Evolutionary conservation across 2,888 invertebrate species (phyloP).

Genomic region (Cynaeus angustus): DNA sequence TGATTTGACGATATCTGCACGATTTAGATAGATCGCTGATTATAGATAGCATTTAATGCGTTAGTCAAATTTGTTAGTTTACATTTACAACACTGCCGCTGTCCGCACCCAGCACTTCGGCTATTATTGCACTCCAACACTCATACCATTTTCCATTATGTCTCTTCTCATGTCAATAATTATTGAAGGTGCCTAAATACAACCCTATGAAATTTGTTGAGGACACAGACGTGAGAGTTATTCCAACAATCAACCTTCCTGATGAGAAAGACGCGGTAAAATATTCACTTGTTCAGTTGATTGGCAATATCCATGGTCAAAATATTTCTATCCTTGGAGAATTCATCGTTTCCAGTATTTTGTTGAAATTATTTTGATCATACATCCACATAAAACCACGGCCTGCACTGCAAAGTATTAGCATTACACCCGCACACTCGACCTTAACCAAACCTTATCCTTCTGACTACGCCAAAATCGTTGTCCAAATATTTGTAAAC

Average conservation of each 20-base stretch:
- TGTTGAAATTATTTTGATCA: constrained; percentile 38
- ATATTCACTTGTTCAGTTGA: constrained; percentile 25
- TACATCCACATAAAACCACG: constrained; percentile 29
- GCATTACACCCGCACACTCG: constrained; percentile 35
- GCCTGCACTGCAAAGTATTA: constrained; percentile 33
- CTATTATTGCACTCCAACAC: background rate
- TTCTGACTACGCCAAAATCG: background rate
- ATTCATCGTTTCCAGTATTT: too few species aligned
- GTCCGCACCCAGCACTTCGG: constrained; percentile 6
- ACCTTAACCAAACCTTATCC: constrained; percentile 26
- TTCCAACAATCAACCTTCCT: constrained; percentile 42
- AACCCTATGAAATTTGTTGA: constrained; percentile 60
- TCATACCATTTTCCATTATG: constrained; percentile 5
- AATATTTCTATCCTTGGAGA: constrained; percentile 31
- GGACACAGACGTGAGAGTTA: constrained; percentile 48
- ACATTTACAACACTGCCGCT: constrained; percentile 7
- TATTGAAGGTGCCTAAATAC: constrained; percentile 54
- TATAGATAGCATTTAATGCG: background rate
- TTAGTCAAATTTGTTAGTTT: background rate
- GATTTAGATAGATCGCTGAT: too few species aligned
- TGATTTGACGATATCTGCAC: too few species aligned
- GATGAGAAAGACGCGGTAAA: constrained; percentile 30
- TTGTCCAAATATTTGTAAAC: constrained; percentile 27
- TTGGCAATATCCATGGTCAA: constrained; percentile 38
- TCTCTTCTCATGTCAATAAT: constrained; percentile 17